These are phyloP conservation scores for Diogma glabrata DNA, from an alignment of 2,888 invertebrate species.

Conservation along the genomic window DNA sequence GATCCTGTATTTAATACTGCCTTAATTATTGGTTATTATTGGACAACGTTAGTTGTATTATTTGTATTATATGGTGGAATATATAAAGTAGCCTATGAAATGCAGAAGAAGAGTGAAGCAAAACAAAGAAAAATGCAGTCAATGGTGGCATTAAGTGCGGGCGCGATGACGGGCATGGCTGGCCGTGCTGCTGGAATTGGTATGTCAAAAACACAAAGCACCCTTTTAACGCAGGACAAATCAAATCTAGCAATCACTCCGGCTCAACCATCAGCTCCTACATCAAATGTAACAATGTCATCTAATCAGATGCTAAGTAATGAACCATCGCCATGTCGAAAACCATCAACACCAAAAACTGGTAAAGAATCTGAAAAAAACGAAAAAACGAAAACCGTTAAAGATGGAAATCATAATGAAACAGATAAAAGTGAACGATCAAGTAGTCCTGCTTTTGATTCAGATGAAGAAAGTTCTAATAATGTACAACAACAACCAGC, in stretches of 20 bases:
- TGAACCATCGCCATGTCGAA: constrained; percentile 19
- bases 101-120: constrained; percentile 94
- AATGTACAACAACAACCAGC: constrained; percentile 36
- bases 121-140: constrained; percentile 93
- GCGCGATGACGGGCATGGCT: constrained; percentile 84
- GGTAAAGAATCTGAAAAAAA: constrained; percentile 39
- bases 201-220: constrained; percentile 61
- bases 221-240: constrained; percentile 60
- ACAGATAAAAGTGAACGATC: constrained; percentile 70
- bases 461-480: constrained; percentile 77
- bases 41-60: constrained; percentile 92
- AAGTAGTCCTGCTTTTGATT: constrained; percentile 88
- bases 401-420: constrained; percentile 29
- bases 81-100: constrained; percentile 92
- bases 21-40: constrained; percentile 92
- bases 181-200: constrained; percentile 79
- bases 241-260: constrained; percentile 39
- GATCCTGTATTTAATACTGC: constrained; percentile 96
- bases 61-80: constrained; percentile 94
- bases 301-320: constrained; percentile 24
- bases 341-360: constrained; percentile 19
- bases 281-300: constrained; percentile 22
- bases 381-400: constrained; percentile 46
- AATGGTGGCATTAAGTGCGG: constrained; percentile 83
- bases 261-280: constrained; percentile 21